These are phyloP conservation scores for Mycalesis mineus DNA, from an alignment of 2,888 invertebrate species.

Conservation along the genomic window DNA sequence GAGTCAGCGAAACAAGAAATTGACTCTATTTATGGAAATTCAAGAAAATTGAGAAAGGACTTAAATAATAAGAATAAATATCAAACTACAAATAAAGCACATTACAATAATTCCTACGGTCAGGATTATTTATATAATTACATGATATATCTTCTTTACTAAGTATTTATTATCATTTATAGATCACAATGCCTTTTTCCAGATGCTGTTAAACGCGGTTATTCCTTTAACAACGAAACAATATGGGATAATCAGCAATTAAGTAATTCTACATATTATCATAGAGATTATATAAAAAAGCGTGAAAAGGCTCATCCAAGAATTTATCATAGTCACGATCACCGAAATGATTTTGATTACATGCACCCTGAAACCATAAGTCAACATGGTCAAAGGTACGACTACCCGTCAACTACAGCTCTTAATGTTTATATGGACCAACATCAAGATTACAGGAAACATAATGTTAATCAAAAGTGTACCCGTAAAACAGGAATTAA, in stretches of 20 bases:
- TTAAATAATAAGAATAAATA: background rate
- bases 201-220: conserved; percentile 43
- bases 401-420: conserved; percentile 35
- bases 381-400: conserved; percentile 41
- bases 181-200: conserved; percentile 25
- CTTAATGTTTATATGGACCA: conserved; percentile 27
- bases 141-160: background rate
- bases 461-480: conserved; percentile 38
- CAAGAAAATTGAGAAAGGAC: conserved; percentile 29
- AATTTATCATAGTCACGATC: conserved; percentile 47
- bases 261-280: conserved; percentile 37
- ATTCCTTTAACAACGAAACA: conserved; percentile 30
- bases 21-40: conserved; percentile 48
- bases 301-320: conserved; percentile 51
- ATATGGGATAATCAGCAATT: conserved; percentile 33
- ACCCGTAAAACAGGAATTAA: conserved; percentile 37
- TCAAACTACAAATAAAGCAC: background rate
- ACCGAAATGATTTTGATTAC: conserved; percentile 31
- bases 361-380: conserved; percentile 32
- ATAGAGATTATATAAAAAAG: conserved; percentile 36
- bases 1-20: conserved; percentile 47
- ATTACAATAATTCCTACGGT: conserved; percentile 2
- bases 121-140: background rate
- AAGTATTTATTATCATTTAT: too few relatives aligned
- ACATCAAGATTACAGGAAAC: conserved; percentile 39